These are phyloP conservation scores for Microtus richardsoni DNA, from an alignment of 2,113 vertebrate species.

Conservation along the genomic window DNA sequence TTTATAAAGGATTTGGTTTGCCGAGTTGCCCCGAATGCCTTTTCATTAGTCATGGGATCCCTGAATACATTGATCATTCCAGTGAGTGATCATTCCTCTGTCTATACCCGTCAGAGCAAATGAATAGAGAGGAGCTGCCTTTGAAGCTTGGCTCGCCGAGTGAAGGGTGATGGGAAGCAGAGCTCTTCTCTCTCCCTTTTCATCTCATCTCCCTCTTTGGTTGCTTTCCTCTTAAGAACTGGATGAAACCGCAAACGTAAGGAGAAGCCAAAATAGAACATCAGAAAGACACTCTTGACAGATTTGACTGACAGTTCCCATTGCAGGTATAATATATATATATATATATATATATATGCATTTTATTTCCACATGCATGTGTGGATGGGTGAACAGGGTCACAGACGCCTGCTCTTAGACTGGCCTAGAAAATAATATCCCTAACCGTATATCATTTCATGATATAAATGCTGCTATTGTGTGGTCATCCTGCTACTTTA, in stretches of 20 bases:
- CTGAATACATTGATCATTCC: neutral
- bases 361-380: neutral
- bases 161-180: neutral
- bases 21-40: neutral
- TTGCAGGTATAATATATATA: neutral
- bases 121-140: neutral
- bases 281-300: neutral
- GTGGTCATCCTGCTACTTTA: neutral
- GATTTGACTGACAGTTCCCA: neutral
- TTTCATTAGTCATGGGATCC: neutral
- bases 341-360: too few species aligned
- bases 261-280: neutral
- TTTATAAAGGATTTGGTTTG: neutral
- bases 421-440: neutral
- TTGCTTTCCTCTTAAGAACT: neutral
- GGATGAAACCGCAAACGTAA: slow-evolving; percentile 21
- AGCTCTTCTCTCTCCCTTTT: neutral
- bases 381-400: neutral
- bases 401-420: neutral
- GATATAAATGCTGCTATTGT: neutral
- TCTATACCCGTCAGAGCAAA: slow-evolving; percentile 16
- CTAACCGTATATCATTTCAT: neutral
- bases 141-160: neutral
- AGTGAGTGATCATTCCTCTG: neutral
- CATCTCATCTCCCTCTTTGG: neutral